Base-by-base conservation (phyloP, 2,888 invertebrate species). In the Polylopha cassiicola region DNA sequence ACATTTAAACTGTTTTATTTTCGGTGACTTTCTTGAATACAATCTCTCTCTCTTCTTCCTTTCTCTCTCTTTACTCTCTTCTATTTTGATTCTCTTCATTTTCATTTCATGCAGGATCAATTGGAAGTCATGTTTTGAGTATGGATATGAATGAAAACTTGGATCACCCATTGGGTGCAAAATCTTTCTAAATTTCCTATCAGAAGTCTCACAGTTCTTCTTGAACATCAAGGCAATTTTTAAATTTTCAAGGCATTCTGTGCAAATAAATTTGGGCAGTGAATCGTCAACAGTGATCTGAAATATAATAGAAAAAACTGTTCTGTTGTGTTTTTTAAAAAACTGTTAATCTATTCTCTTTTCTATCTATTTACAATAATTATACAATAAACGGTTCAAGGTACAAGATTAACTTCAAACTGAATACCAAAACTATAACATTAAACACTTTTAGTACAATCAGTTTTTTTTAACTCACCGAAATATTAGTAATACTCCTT, bases 71-170 rank as follows among this genome's bases (percentile, higher is more conserved):
- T 52, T 61, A 27, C 65, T 59, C 39, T 78, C 72, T 46, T 78
- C 80, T 15, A 61, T 51, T 39, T 71, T 74, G 46, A 74, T 53
- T 32, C 77, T 59, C 43, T 73, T 77, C 20, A 71, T 50, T 48
- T 80, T 84, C 65, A 85, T 80, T 46, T 82, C 67, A 51, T 82
- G 75, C 34, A 85, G 49, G 41, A 85, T 82, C 26, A 78, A 48
- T 57, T 84, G 79, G 48, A 85, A 85, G 39, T 85, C 82, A 59
- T 79, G 82, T 56, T 80, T 85, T 13, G 85, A 85, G 59, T 85
- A 82, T 53, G 85, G 85, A 54, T 84, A 85, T 22, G 74, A 73
- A 47, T 73, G 71, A 14, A 76, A 58, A 30, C 62, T 59, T 37
- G 75, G 77, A 50, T 76, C 78, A 45, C 84, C 84, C 63, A 64